Evolutionary conservation across 1,140 invertebrate species (phyloP).

Genomic region (Lepidurus apus): DNA sequence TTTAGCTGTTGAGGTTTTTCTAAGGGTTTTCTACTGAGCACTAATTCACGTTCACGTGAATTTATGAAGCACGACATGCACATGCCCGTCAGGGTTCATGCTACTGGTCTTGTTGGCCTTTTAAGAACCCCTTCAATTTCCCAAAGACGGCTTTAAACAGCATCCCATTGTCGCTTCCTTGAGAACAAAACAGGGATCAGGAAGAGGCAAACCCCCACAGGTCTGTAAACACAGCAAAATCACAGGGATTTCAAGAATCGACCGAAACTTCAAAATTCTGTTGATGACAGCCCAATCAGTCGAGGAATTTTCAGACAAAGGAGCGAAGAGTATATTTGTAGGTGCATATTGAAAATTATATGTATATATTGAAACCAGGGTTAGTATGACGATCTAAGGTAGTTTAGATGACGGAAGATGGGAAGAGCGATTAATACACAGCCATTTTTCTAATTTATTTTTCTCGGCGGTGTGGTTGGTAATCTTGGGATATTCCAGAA

Average conservation of each 20-base stretch:
- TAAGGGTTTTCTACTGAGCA: not conserved
- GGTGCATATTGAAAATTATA: too few species aligned
- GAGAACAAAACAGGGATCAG: not conserved
- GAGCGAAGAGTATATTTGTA: too few species aligned
- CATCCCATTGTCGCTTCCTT: conserved; percentile 16
- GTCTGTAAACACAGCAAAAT: not conserved
- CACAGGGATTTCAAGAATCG: not conserved
- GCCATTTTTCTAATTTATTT: too few species aligned
- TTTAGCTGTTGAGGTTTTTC: conserved; percentile 4
- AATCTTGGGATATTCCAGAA: too few species aligned
- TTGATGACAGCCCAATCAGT: not conserved
- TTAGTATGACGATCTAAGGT: too few species aligned
- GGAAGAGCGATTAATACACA: too few species aligned
- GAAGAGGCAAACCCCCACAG: not conserved
- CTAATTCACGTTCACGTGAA: conserved; percentile 19
- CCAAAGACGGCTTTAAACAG: not conserved
- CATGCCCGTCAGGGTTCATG: conserved; percentile 16
- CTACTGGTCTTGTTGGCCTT: conserved; percentile 14
- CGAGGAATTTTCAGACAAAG: not conserved
- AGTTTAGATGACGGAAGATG: too few species aligned
- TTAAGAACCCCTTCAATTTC: conserved; percentile 1
- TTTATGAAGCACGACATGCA: conserved; percentile 21
- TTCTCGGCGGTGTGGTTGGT: too few species aligned
- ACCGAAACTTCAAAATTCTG: not conserved
- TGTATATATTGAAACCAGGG: too few species aligned